Base-by-base conservation (phyloP, 2,888 invertebrate genomes). In the Busseola fusca region DNA sequence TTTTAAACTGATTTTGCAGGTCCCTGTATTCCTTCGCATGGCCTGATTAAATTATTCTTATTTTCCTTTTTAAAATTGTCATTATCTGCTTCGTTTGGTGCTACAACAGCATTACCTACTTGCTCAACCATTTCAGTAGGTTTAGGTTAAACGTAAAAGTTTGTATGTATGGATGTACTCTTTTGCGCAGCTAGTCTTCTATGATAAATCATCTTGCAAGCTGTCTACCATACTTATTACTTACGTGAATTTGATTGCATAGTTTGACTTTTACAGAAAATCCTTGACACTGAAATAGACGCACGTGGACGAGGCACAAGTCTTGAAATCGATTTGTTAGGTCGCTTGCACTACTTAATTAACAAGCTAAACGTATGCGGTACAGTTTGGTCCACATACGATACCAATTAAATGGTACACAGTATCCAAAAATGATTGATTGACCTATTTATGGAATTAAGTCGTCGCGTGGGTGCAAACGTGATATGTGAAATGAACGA, bases 391-490 rank as follows among this genome's bases (percentile, higher is more conserved):
- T 40, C 30, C 34, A 50, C n/a, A 9, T 30, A 66, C 14, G n/a
- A 40, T 25, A 45, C 30, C 42, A 69, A 66, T 59, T 34, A 54
- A 57, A 62, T 64, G 37, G 40, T 66, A 66, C 56, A 68, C 56
- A 69, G 65, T 63, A 50, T 63, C 77, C 57, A 37, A 34, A 82
- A 80, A 80, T 74, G 59, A 74, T 37, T 54, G 45, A 48, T 50
- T 72, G 65, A 10, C 27, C 58, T 78, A 68, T 81, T 58, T 82
- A 63, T 64, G 12, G 21, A 40, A 48, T 7, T 16, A 56, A 52
- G 34, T 42, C 56, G 58, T 63, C 62, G 66, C 69, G 76, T 85
- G 86, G 62, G 60, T 48, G 52, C 52, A 74, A 78, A 84, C 80
- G 82, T 86, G 84, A 80, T 27, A 60, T 40, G 64, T 50, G 45